Conservation (phyloP, 2,888 invertebrate species). For the Meta bourneti region DNA sequence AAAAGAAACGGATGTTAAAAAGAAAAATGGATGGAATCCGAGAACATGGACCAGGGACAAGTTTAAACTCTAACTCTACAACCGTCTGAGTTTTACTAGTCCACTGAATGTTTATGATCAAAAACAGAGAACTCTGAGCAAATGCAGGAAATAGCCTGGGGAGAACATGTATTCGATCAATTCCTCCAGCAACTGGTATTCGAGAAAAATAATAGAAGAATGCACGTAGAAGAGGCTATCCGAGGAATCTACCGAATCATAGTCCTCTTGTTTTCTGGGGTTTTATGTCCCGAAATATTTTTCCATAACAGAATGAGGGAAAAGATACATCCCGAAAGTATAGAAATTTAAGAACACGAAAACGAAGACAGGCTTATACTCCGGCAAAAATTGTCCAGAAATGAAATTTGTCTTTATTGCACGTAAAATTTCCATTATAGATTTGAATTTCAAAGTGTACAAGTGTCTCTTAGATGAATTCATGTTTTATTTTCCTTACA, state of each 20-base stretch:
- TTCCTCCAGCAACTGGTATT: slow-evolving; percentile 39
- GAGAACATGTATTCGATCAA: slow-evolving; percentile 39
- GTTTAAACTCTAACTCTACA: slow-evolving; percentile 40
- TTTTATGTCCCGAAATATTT: background rate
- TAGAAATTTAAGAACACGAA: background rate
- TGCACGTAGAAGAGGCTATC: slow-evolving; percentile 10
- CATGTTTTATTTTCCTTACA: background rate
- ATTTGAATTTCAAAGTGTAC: background rate
- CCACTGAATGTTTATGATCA: slow-evolving; percentile 55
- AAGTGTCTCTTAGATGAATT: background rate
- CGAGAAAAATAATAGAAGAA: slow-evolving; percentile 2
- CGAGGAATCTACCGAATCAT: slow-evolving; percentile 2
- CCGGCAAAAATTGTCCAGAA: background rate
- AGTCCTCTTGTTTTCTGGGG: background rate
- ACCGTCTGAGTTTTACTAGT: slow-evolving; percentile 40
- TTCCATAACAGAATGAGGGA: background rate
- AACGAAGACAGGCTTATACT: background rate
- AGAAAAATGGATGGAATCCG: background rate
- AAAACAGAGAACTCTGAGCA: slow-evolving; percentile 27
- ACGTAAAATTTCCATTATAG: background rate
- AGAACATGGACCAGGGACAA: slow-evolving; percentile 16
- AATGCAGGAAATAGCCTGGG: slow-evolving; percentile 26
- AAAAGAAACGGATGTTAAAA: background rate
- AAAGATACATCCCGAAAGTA: background rate
- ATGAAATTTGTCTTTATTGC: background rate